These are phyloP conservation scores for Callinectes sapidus DNA, from an alignment of 2,888 invertebrate species.

Conservation along the genomic window DNA sequence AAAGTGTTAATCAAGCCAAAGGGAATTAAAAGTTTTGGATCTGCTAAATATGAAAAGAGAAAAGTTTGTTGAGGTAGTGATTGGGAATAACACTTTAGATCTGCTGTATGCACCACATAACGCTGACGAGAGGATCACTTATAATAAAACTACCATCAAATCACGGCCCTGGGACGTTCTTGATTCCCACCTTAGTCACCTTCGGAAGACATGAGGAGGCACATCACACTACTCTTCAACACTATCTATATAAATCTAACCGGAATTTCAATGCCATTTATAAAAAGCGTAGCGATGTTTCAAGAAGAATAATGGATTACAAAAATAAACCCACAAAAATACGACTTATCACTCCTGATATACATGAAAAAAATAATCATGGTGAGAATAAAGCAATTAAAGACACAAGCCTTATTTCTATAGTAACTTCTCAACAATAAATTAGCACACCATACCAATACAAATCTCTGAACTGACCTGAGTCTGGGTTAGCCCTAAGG, in stretches of 20 bases:
- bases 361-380: background rate
- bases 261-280: too few relatives aligned
- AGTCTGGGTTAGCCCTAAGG: constrained; percentile 98
- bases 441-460: background rate
- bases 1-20: background rate
- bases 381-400: too few relatives aligned
- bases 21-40: background rate
- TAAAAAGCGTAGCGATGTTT: too few relatives aligned
- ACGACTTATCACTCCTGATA: background rate
- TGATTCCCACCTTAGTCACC: background rate
- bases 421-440: background rate
- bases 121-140: background rate
- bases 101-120: background rate
- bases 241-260: too few relatives aligned
- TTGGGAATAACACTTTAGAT: background rate
- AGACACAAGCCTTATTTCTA: background rate
- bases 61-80: background rate
- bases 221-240: too few relatives aligned
- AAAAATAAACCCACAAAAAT: background rate
- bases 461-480: constrained; percentile 86
- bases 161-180: background rate
- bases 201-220: background rate
- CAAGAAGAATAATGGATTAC: background rate
- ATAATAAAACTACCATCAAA: background rate
- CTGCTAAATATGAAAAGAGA: background rate